Evolutionary conservation across 2,113 vertebrate species (phyloP).

Genomic region (Myiopsitta monachus): DNA sequence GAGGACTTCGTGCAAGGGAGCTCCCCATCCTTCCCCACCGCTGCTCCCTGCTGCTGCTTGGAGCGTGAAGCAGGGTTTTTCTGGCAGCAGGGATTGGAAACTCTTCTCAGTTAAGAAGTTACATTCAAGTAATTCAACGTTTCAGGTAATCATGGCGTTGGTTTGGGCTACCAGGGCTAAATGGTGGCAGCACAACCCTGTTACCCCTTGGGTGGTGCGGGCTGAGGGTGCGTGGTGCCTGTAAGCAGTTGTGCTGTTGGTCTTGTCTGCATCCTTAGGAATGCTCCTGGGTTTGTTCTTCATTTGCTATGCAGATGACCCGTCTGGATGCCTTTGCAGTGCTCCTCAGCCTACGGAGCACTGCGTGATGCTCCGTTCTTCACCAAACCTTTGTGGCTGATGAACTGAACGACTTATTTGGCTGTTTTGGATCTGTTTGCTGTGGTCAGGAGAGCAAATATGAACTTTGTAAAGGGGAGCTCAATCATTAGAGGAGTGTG

Average conservation of each 20-base stretch:
- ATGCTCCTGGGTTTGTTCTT: rapidly evolving
- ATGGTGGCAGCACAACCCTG: rapidly evolving
- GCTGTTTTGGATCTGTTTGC: background rate
- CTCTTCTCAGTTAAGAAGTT: background rate
- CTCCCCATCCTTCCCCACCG: background rate
- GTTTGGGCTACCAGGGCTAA: background rate
- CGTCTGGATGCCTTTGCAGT: background rate
- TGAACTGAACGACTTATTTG: background rate
- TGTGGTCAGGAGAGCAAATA: background rate
- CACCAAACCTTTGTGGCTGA: background rate
- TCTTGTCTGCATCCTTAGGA: background rate
- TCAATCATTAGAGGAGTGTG: background rate
- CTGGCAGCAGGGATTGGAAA: background rate
- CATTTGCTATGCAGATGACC: rapidly evolving
- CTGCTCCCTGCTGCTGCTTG: rapidly evolving
- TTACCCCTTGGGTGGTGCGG: background rate
- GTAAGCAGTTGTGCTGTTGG: rapidly evolving
- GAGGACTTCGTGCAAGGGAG: background rate
- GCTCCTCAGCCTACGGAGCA: rapidly evolving
- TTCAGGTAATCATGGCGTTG: background rate
- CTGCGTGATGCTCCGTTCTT: rapidly evolving
- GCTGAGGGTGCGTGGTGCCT: background rate
- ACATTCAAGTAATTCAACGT: background rate
- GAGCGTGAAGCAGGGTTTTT: background rate
- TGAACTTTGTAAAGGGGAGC: slow-evolving; percentile 37